These are phyloP conservation scores for Oncorhynchus keta DNA, from an alignment of 2,113 vertebrate species.

Conservation along the genomic window DNA sequence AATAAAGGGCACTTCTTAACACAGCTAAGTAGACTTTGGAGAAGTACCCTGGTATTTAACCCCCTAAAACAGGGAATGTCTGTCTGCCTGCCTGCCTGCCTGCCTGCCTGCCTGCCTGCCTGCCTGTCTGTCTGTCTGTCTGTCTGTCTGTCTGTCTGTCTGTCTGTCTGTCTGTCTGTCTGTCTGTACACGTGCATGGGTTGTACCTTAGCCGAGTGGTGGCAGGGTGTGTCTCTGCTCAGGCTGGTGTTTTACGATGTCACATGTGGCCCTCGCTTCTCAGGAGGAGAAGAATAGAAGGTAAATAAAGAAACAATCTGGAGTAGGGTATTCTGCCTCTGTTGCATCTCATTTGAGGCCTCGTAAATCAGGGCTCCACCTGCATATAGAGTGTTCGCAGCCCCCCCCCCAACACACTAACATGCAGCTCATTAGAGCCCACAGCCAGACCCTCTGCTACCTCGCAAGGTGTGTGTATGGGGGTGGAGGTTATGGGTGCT, in stretches of 20 bases:
- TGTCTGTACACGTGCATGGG: not conserved
- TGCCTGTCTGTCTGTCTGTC: too few relatives aligned
- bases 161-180: not conserved
- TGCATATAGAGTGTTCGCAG: constrained; percentile 69
- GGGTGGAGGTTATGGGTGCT: constrained; percentile 26
- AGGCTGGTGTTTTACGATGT: constrained; percentile 15
- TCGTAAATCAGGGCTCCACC: constrained; percentile 75
- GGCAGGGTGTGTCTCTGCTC: not conserved
- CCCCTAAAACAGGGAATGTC: not conserved
- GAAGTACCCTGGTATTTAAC: constrained; percentile 14
- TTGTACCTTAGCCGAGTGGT: not conserved
- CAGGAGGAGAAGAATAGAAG: constrained; percentile 22
- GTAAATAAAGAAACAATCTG: constrained; percentile 76
- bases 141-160: not conserved
- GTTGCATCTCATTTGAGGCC: constrained; percentile 71
- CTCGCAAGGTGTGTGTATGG: constrained; percentile 46
- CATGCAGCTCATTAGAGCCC: constrained; percentile 71
- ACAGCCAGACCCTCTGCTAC: constrained; percentile 51
- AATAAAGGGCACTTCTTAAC: constrained; percentile 25
- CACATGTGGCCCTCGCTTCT: constrained; percentile 15
- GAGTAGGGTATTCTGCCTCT: constrained; percentile 63
- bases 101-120: not conserved
- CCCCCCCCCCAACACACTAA: constrained; percentile 36
- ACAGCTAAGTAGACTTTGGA: constrained; percentile 15
- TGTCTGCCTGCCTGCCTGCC: not conserved